Percentiles rank a stretch among this genome's conserved stretches.
phyloP scores from a whole-genome alignment of 2,888 invertebrate genomes.

The Spodoptera exigua region DNA sequence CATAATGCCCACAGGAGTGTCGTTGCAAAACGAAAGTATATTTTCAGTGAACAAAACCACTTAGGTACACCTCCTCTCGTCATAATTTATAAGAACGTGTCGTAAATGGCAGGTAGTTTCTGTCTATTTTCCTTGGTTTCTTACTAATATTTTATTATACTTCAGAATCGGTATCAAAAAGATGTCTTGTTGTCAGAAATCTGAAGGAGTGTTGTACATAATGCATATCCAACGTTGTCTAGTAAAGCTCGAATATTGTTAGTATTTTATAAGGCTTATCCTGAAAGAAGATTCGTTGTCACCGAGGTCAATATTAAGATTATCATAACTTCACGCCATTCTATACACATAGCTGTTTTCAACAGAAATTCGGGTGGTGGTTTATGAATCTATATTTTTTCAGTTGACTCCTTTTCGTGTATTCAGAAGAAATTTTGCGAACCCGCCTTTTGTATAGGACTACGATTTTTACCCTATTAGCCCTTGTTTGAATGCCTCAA shows the following conservation, averaged over 20 bases:
- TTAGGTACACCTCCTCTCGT: not conserved
- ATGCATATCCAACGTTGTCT: slow-evolving; percentile 28
- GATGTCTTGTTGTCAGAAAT: slow-evolving; percentile 13
- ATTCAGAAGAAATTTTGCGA: slow-evolving; percentile 10
- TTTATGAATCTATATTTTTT: slow-evolving; percentile 23
- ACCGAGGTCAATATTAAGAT: slow-evolving; percentile 41
- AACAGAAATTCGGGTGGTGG: slow-evolving; percentile 20
- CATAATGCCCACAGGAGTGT: slow-evolving; percentile 1
- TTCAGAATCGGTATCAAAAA: slow-evolving; percentile 10
- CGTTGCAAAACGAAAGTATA: too few relatives aligned
- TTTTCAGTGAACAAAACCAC: too few relatives aligned
- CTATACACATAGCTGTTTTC: slow-evolving; percentile 31
- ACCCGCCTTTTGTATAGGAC: slow-evolving; percentile 23
- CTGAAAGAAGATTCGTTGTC: slow-evolving; percentile 28
- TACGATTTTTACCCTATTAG: slow-evolving; percentile 30
- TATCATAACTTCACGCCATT: slow-evolving; percentile 38
- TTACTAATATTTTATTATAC: slow-evolving; percentile 3
- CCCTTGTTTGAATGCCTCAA: slow-evolving; percentile 13
- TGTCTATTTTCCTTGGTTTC: not conserved
- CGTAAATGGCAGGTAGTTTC: not conserved
- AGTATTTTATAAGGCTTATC: slow-evolving; percentile 29
- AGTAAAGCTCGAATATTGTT: slow-evolving; percentile 33
- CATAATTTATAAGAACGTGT: not conserved
- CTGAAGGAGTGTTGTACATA: slow-evolving; percentile 14
- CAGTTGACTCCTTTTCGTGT: slow-evolving; percentile 2